Evolutionary conservation across 2,888 invertebrate species (phyloP).

Genomic region (Pycnomerus fuliginosus): DNA sequence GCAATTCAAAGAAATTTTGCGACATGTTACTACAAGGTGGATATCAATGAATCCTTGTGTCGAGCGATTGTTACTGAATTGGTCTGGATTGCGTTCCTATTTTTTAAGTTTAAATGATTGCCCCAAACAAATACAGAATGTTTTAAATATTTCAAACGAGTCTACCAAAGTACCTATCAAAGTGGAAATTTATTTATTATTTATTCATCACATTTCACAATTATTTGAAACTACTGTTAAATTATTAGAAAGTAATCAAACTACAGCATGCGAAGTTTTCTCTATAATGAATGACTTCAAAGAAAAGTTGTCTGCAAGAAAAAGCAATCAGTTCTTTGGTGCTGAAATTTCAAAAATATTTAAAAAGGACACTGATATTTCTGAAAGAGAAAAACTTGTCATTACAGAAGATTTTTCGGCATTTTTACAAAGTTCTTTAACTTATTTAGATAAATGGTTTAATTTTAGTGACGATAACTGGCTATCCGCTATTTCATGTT

Average conservation of each 20-base stretch:
- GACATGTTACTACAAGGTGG: constrained; percentile 12
- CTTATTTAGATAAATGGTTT: too few relatives aligned
- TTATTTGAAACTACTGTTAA: not conserved
- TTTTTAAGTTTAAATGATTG: not conserved
- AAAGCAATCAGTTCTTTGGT: too few relatives aligned
- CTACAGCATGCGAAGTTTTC: not conserved
- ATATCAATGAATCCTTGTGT: constrained; percentile 13
- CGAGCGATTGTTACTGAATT: not conserved
- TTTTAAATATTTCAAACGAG: not conserved
- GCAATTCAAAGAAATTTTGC: constrained; percentile 12
- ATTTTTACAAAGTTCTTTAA: too few relatives aligned
- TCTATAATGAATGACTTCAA: not conserved
- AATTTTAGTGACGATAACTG: too few relatives aligned
- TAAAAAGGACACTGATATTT: too few relatives aligned
- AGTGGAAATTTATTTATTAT: not conserved
- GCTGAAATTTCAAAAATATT: too few relatives aligned
- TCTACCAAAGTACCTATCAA: not conserved
- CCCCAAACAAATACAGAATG: not conserved
- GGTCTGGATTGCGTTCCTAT: not conserved
- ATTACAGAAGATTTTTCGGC: too few relatives aligned
- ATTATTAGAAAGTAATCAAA: not conserved
- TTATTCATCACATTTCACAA: not conserved
- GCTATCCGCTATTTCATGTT: too few relatives aligned
- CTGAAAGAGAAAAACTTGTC: too few relatives aligned
- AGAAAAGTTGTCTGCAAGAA: not conserved